Conservation (phyloP, 2,888 invertebrate genomes). For the Aporophyla lueneburgensis region DNA sequence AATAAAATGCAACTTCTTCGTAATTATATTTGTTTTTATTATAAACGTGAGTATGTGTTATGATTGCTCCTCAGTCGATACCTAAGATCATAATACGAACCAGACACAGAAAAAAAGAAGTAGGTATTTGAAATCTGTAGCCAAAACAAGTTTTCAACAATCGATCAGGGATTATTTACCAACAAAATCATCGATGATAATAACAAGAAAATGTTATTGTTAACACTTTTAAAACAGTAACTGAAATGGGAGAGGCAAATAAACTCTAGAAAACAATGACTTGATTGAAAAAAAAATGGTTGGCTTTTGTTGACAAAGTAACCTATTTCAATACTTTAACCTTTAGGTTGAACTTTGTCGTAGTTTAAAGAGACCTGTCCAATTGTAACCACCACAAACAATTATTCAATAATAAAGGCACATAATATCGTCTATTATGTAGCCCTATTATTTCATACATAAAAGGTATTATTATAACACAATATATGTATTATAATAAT, state of each 20-base stretch:
- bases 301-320: neutral
- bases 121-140: slow-evolving; percentile 18
- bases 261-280: neutral
- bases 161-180: neutral
- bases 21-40: slow-evolving; percentile 21
- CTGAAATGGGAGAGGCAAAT: neutral
- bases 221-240: neutral
- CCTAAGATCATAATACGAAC: slow-evolving; percentile 26
- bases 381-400: slow-evolving; percentile 28
- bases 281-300: too few relatives aligned
- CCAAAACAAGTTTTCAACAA: slow-evolving; percentile 46
- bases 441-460: slow-evolving; percentile 50
- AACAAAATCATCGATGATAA: slow-evolving; percentile 14
- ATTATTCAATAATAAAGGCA: slow-evolving; percentile 47
- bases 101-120: slow-evolving; percentile 33
- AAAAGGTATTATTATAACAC: slow-evolving; percentile 46
- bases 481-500: slow-evolving; percentile 26
- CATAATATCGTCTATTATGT: slow-evolving; percentile 56
- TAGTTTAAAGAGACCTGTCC: slow-evolving; percentile 20
- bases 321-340: slow-evolving; percentile 18
- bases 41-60: slow-evolving; percentile 22
- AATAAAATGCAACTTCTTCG: slow-evolving; percentile 22
- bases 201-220: slow-evolving; percentile 23
- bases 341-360: slow-evolving; percentile 23
- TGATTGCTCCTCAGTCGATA: slow-evolving; percentile 36